Percentiles rank a stretch among this genome's conserved stretches.
phyloP scores from a whole-genome alignment of 2,113 vertebrate species.

The Rhipidura dahli region DNA sequence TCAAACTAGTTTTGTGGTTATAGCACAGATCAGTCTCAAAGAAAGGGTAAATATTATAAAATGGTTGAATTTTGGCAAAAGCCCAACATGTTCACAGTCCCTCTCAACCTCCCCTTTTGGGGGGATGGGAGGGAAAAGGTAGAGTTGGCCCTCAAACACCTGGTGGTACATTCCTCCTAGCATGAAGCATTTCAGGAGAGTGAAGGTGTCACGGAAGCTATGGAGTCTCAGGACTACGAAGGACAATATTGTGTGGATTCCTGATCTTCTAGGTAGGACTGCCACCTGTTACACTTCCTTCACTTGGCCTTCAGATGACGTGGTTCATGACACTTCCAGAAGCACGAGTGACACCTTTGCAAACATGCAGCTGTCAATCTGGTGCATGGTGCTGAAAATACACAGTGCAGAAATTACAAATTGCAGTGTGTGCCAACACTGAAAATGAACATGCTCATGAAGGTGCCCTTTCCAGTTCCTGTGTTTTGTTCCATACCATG shows the following conservation, averaged over 20 bases:
- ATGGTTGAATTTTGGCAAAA: background rate
- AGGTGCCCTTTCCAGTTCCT: background rate
- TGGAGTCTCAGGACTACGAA: background rate
- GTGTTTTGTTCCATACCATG: background rate
- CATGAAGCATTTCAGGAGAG: background rate
- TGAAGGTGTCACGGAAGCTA: background rate
- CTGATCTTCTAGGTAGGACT: background rate
- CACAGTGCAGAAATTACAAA: background rate
- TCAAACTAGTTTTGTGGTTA: background rate
- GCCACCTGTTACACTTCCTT: background rate
- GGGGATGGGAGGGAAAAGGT: background rate
- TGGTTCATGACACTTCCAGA: background rate
- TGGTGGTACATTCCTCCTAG: background rate
- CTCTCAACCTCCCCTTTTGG: rapidly evolving
- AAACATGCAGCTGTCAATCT: background rate
- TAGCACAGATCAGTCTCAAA: background rate
- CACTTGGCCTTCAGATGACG: background rate
- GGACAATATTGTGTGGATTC: background rate
- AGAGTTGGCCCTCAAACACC: background rate
- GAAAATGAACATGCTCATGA: background rate
- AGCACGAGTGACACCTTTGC: background rate
- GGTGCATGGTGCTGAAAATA: background rate
- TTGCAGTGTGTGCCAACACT: background rate
- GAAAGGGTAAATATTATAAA: background rate
- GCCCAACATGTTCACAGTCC: too few species aligned